Evolutionary conservation across 2,797 vertebrate genomes (phyloP), one percentile per base, ranked within the genome.

Genomic region (Pempheris klunzingeri): DNA sequence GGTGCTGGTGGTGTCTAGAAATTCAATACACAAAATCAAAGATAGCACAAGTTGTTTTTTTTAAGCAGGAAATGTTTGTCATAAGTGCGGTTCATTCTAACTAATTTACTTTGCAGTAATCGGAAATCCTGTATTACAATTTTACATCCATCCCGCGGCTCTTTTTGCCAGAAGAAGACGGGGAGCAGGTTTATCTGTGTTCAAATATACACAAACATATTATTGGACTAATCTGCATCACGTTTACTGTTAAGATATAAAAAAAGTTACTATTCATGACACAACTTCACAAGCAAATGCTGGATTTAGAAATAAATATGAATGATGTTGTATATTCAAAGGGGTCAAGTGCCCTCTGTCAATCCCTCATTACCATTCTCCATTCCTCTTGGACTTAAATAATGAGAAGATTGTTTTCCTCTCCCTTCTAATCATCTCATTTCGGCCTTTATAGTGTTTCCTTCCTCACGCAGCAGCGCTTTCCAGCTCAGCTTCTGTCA

Each of bases 321-420:
- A 79, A 50, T 71, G 32, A 49, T 59, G 11, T 50, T 58, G 66
- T 47, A 59, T 65, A 71, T 73, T 82, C 61, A 78, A 69, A 80
- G 50, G 53, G 65, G 74, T 77, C 64, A 76, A 43, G 71, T 70
- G 58, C n/a, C 66, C 59, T 72, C 78, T 87, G 72, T 87, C 85
- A 77, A 63, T 73, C 39, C 64, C 78, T 89, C 82, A 87, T 89
- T 91, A 88, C 79, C 57, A 89, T 85, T 90, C 83, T 60, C 57
- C 30, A 53, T 75, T 86, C 59, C 76, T 89, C 78, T 86, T 81
- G 80, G 87, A 87, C 87, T 78, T 80, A 82, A 89, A 86, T 89
- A 92, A 90, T 90, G 71, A 86, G 71, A 90, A 83, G 72, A 88
- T 85, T 89, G 83, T 91, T 89, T 90, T 76, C 78, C 44, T 84